Evolutionary conservation across 2,888 invertebrate genomes (phyloP), one percentile per base, ranked within the genome.

Genomic region (Oscheius sp.): DNA sequence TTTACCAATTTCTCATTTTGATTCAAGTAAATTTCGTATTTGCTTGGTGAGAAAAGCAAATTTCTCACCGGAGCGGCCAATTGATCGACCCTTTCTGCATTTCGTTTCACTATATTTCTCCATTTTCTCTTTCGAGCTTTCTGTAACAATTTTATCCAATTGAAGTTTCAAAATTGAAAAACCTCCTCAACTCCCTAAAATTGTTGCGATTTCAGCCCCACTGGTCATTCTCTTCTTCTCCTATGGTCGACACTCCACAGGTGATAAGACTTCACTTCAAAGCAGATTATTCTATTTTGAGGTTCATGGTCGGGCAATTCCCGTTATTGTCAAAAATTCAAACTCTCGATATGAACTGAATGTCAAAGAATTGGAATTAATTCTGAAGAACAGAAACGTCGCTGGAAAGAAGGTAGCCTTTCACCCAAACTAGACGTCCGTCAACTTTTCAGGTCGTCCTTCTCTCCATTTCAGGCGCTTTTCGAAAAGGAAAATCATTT

Each of bases 381-480:
- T 55, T 23, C 13, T 55, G 21, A 25, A 25, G 25, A 55, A 55
- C 25, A 55, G 21, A 13, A 13, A 21, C 55, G 21, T 55, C 23
- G 21, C 25, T 3, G 6, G 13, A 3, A 25, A 55, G 21, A 55
- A 55, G 55, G 55, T 52, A 18, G n/a, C n/a, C n/a, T n/a, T n/a
- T n/a, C n/a, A n/a, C n/a, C n/a, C n/a, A n/a, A n/a, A n/a, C n/a
- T n/a, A n/a, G n/a, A n/a, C n/a, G n/a, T n/a, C n/a, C n/a, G n/a
- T 43, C 9, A 43, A 43, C 7, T 43, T 43, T 49, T 49, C 55
- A 93, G 87, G 94, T 95, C 23, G 94, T 95, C 71, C 93, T 98
- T 49, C 92, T 98, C 73, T 96, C 96, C 9, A 95, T 97, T 58
- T 96, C 91, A 5, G 71, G 71, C 12, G 71, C 71, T 13, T 71